Percentiles rank a stretch among this genome's conserved stretches.
Evolutionary conservation across 2,888 invertebrate genomes (phyloP).

Genomic region (Coelinius sp.): DNA sequence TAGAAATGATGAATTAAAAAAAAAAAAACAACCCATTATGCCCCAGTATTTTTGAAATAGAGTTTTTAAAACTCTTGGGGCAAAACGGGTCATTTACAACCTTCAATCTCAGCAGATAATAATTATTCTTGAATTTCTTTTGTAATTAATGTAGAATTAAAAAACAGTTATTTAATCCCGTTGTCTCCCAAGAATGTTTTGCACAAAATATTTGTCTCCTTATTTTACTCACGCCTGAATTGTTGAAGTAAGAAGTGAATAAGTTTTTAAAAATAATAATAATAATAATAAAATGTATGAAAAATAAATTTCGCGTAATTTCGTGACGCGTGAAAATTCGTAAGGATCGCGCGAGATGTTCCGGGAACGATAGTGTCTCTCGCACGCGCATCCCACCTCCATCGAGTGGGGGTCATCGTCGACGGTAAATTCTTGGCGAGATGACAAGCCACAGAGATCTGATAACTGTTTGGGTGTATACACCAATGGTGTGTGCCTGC

Average conservation of each 20-base stretch:
- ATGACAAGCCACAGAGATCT: slow-evolving; percentile 58
- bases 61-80: too few relatives aligned
- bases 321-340: slow-evolving; percentile 34
- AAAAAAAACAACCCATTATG: too few relatives aligned
- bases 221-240: background rate
- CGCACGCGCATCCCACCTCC: slow-evolving; percentile 28
- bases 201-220: background rate
- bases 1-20: too few relatives aligned
- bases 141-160: background rate
- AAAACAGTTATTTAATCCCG: background rate
- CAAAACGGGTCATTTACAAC: too few relatives aligned
- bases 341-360: slow-evolving; percentile 45
- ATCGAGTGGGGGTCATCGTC: slow-evolving; percentile 45
- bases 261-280: too few relatives aligned
- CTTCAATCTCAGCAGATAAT: too few relatives aligned
- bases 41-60: too few relatives aligned
- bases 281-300: slow-evolving; percentile 30
- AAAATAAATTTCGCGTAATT: slow-evolving; percentile 22
- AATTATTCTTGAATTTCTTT: background rate
- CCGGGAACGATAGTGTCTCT: slow-evolving; percentile 44
- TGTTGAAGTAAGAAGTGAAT: background rate
- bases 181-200: background rate
- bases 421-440: slow-evolving; percentile 65
- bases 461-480: too few relatives aligned
- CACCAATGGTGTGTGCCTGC: slow-evolving; percentile 9